Evolutionary conservation across 1,140 invertebrate genomes (phyloP).

Genomic region (Trichomalopsis sarcophagae): DNA sequence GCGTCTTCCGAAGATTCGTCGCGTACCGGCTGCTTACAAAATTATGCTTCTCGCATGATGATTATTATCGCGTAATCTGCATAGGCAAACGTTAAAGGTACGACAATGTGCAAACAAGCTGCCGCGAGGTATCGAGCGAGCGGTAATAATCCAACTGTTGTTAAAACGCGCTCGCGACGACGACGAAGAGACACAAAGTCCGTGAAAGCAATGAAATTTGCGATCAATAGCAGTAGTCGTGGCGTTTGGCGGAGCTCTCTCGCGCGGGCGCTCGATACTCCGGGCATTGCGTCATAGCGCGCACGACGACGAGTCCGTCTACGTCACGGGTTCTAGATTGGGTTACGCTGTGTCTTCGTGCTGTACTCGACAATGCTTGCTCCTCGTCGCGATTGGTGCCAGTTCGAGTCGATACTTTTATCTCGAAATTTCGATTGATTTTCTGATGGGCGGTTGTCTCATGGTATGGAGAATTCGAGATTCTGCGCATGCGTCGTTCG

Average conservation of each 20-base stretch:
- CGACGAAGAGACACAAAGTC: background rate
- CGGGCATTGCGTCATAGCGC: background rate
- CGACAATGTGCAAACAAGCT: background rate
- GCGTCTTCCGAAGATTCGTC: background rate
- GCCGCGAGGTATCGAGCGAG: background rate
- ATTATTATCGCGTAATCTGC: background rate
- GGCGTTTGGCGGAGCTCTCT: background rate
- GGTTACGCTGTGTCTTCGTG: too few relatives aligned
- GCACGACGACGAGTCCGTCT: background rate
- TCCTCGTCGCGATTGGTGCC: background rate
- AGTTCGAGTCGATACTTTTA: background rate
- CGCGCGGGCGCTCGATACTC: background rate
- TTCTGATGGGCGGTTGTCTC: background rate
- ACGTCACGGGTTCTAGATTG: background rate
- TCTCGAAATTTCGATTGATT: background rate
- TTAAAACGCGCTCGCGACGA: background rate
- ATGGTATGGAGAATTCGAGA: too few relatives aligned
- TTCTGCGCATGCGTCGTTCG: too few relatives aligned
- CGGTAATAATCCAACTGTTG: background rate
- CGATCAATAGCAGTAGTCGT: conserved; percentile 18
- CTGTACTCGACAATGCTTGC: background rate
- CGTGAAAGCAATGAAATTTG: conserved; percentile 9
- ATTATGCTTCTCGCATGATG: background rate
- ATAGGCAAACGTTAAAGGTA: background rate
- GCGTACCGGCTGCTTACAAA: background rate